A percentile compares a stretch with the other conserved stretches of the same genome.
phyloP scores from a whole-genome alignment of 2,797 vertebrate genomes.

The Coilia nasus region DNA sequence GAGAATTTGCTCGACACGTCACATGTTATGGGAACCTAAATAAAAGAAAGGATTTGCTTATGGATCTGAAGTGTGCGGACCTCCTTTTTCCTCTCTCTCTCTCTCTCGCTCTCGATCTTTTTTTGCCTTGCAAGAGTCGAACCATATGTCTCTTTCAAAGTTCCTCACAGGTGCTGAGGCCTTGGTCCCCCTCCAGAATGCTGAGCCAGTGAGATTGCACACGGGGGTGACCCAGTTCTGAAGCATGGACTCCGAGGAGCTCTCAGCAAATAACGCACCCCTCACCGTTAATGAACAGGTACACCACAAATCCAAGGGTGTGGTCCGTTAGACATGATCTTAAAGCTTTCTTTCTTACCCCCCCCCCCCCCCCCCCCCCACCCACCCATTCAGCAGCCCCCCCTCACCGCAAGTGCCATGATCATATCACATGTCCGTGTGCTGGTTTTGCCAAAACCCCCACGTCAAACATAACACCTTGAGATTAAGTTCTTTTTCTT shows the following conservation, averaged over 20 bases:
- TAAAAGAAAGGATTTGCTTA: no score
- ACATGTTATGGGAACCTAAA: no score
- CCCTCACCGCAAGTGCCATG: conserved; percentile 45
- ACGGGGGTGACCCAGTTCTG: conserved; percentile 53
- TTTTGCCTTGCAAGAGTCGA: background rate
- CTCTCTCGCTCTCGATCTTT: no score
- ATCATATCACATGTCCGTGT: conserved; percentile 39
- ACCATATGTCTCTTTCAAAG: conserved; percentile 16
- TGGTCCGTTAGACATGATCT: background rate
- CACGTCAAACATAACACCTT: background rate
- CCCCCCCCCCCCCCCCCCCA: no score
- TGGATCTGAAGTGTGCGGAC: background rate
- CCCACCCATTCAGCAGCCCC: conserved; percentile 26
- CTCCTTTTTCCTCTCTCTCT: background rate
- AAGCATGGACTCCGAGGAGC: conserved; percentile 86
- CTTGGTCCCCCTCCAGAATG: conserved; percentile 74
- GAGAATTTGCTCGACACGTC: no score
- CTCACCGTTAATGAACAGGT: conserved; percentile 97
- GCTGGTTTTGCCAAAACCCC: background rate
- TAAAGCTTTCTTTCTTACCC: background rate
- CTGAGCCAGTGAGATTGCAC: conserved; percentile 63
- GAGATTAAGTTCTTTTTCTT: background rate
- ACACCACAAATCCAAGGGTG: conserved; percentile 38
- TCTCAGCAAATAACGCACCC: conserved; percentile 80
- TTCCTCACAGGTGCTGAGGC: conserved; percentile 28